phyloP scores from a whole-genome alignment of 2,797 vertebrate species.

The Cossypha niveicapilla region DNA sequence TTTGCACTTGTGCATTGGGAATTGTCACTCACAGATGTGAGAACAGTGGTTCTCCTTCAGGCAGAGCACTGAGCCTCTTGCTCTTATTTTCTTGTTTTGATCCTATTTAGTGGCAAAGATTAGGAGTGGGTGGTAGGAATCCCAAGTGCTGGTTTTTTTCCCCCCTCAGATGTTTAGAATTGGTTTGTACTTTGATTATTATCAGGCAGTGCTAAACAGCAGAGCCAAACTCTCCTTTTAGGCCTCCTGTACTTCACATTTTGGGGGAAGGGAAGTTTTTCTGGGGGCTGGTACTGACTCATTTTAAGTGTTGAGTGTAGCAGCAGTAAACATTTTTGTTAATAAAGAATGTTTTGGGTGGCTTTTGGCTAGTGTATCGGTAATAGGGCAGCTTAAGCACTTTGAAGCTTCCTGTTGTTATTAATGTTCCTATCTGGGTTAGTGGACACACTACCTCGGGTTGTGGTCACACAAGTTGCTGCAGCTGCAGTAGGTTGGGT shows the following conservation, averaged over 20 bases:
- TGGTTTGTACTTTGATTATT: neutral
- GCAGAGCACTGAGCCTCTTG: neutral
- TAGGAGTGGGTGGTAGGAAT: neutral
- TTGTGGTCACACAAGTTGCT: neutral
- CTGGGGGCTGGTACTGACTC: conserved; percentile 3
- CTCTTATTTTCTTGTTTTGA: neutral
- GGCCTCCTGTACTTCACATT: neutral
- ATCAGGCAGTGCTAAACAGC: neutral
- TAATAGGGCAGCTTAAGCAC: neutral
- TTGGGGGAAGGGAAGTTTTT: neutral
- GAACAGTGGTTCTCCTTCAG: neutral
- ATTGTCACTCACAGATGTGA: accelerated
- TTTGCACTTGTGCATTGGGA: neutral
- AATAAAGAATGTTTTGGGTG: neutral
- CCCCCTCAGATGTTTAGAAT: neutral
- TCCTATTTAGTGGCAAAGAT: neutral
- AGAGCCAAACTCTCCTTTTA: neutral
- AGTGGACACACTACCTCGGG: neutral
- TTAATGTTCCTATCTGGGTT: neutral
- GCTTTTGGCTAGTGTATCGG: neutral
- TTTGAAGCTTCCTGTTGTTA: conserved; percentile 34
- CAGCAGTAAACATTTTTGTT: conserved; percentile 23
- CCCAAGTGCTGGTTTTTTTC: neutral
- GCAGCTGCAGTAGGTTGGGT: neutral
- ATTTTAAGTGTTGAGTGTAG: neutral